Evolutionary conservation across 2,888 invertebrate genomes (phyloP), one percentile per base, ranked within the genome.

Genomic region (Chaetogeoica ovagalla): DNA sequence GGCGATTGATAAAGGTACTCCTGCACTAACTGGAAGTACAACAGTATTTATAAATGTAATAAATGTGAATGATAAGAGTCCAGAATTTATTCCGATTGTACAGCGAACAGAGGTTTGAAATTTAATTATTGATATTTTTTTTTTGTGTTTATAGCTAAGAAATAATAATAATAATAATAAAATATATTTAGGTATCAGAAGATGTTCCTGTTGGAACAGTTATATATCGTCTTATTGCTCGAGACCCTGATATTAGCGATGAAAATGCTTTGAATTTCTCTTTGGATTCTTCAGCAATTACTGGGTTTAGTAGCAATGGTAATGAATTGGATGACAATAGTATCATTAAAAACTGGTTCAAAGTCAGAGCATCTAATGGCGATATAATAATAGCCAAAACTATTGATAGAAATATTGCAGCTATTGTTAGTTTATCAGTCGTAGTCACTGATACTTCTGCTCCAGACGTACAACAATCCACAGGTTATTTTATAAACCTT

Each of bases 11-110:
- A 88, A 91, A 86, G 93, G 93, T 89, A 90, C 91, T 8, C 96
- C 96, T 1, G 91, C 92, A 83, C 87, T 93, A 71, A 93, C 93
- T 0, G 95, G 95, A 13, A 94, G 94, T 0, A 90, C 94, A 0
- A 93, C 92, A 0, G 87, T 97, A 1, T 91, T 91, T 59, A 90
- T 97, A 9, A 91, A 90, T 84, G 91, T 97, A 5, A 89, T 92
- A 52, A 95, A 97, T 85, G 93, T 92, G 73, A 97, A 97, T 86
- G 94, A 96, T 85, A 96, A 95, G 86, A 88, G 91, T 82, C 96
- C 97, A 0, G 91, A 90, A 85, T 95, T 96, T 86, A 90, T 90
- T 2, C 95, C 96, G 0, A 86, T 90, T 57, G 91, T 91, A 13
- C 95, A 95, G 85, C 89, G 93, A 82, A 91, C 93, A 0, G 92